Evolutionary conservation across 2,797 vertebrate species (phyloP), one percentile per base, ranked within the genome.

Genomic region (Lepidocolaptes lacrymiger): DNA sequence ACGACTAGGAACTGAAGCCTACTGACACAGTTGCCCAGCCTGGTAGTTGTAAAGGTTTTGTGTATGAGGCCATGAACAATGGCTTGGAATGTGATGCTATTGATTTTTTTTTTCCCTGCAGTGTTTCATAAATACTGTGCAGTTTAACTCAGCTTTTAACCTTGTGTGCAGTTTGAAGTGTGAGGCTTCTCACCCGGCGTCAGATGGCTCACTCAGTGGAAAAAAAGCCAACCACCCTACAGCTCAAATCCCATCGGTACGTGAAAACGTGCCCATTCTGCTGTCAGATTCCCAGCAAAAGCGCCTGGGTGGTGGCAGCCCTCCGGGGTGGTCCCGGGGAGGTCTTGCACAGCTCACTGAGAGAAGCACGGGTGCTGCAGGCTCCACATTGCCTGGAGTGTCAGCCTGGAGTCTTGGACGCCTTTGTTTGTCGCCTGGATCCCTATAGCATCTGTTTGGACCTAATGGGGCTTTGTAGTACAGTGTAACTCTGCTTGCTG

Each of bases 61-160:
- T 28, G 36, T 85, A 27, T 1, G 9, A 77, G 61, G 37, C 74
- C 24, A 5, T 55, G 78, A 96, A 85, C 80, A 83, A 71, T 63
- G 52, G 44, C 52, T 87, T n/a, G 80, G 89, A 91, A 94, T 55
- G 24, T 24, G 32, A 68, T 92, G 66, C 75, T 80, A 88, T 96
- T 85, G 93, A 89, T 94, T 94, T 95, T 91, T 88, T 58, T 66
- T 79, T 77, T 5, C 44, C 51, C 85, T 8, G 23, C 85, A 63
- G 34, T 66, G 63, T 93, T 95, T 97, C 85, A 84, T 81, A 78
- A 93, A 93, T 26, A 71, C 71, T 43, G 44, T 43, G 41, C 49
- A 44, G 56, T 90, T 96, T 51, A 86, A 82, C 63, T 80, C 27
- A 0, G 83, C 80, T 94, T 86, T 89, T 92, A 88, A 91, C 89